Percentiles rank a stretch among this genome's conserved stretches.
Evolutionary conservation across 2,888 invertebrate genomes (phyloP).

Genomic region (Tachina lurida): DNA sequence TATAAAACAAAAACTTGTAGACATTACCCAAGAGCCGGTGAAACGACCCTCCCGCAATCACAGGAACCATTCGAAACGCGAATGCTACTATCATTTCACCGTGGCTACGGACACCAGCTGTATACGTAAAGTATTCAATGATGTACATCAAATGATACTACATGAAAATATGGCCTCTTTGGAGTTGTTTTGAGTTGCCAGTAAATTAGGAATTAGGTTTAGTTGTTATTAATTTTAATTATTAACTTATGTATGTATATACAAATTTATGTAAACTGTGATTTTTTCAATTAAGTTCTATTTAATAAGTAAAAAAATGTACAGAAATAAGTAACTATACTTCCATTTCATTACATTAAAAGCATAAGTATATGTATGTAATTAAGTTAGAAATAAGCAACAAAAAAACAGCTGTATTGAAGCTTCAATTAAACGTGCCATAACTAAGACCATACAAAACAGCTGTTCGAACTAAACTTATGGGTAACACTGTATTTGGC

Average conservation of each 20-base stretch:
- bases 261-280: constrained; percentile 52
- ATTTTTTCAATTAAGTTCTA: constrained; percentile 57
- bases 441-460: too few relatives aligned
- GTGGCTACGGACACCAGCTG: constrained; percentile 90
- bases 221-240: not conserved
- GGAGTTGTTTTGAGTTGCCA: constrained; percentile 78
- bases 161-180: constrained; percentile 83
- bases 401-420: not conserved
- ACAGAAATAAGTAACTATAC: not conserved
- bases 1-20: constrained; percentile 87
- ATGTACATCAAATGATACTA: constrained; percentile 88
- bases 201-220: not conserved
- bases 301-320: constrained; percentile 7
- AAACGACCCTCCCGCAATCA: constrained; percentile 81
- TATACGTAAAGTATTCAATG: constrained; percentile 88
- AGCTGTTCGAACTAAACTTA: too few relatives aligned
- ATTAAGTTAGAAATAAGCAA: constrained; percentile 4
- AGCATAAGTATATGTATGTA: not conserved
- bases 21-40: constrained; percentile 85
- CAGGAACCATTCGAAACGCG: constrained; percentile 83
- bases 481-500: too few relatives aligned
- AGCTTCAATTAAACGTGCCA: too few relatives aligned
- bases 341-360: constrained; percentile 21
- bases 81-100: constrained; percentile 89
- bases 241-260: constrained; percentile 10